Percentiles rank a stretch among this genome's conserved stretches.
Conservation (phyloP, 1,140 invertebrate species). For the Sycophaga agraensis region DNA sequence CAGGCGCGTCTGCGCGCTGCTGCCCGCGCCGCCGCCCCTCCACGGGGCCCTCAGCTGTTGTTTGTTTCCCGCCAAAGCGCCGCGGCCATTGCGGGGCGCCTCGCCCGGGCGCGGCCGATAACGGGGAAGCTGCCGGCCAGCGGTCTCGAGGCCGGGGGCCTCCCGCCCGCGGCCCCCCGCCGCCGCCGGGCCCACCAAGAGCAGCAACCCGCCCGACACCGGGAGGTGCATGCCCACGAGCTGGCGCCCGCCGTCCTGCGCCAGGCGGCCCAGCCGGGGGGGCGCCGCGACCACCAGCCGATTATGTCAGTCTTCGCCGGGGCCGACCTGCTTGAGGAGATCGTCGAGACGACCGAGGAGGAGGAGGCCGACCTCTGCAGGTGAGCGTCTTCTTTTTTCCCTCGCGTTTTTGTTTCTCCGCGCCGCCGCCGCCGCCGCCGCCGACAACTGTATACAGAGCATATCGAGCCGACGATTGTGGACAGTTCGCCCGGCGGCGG, state of each 20-base stretch:
- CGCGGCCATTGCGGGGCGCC: too few species aligned
- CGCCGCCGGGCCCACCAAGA: too few species aligned
- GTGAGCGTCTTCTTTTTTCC: constrained; percentile 45
- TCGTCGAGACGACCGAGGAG: constrained; percentile 53
- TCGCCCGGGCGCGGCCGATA: too few species aligned
- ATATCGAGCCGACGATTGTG: constrained; percentile 11
- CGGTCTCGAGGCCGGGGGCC: too few species aligned
- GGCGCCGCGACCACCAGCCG: constrained; percentile 33
- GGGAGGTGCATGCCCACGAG: too few species aligned
- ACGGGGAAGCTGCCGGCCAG: too few species aligned
- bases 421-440: not conserved
- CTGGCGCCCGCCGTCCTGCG: not conserved
- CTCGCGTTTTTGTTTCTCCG: not conserved
- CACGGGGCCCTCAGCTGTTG: constrained; percentile 55
- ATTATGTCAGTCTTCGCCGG: constrained; percentile 56
- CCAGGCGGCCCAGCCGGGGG: constrained; percentile 24
- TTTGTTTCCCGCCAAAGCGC: constrained; percentile 70
- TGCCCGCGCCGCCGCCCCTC: constrained; percentile 24
- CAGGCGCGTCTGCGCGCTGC: not conserved
- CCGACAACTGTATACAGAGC: constrained; percentile 12
- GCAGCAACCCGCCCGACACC: too few species aligned
- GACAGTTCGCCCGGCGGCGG: constrained; percentile 2
- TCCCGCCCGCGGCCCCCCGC: too few species aligned
- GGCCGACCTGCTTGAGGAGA: constrained; percentile 54
- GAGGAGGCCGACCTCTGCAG: constrained; percentile 51